These are phyloP conservation scores for Ceratosolen fusciceps DNA, from an alignment of 1,140 invertebrate genomes.

Conservation along the genomic window DNA sequence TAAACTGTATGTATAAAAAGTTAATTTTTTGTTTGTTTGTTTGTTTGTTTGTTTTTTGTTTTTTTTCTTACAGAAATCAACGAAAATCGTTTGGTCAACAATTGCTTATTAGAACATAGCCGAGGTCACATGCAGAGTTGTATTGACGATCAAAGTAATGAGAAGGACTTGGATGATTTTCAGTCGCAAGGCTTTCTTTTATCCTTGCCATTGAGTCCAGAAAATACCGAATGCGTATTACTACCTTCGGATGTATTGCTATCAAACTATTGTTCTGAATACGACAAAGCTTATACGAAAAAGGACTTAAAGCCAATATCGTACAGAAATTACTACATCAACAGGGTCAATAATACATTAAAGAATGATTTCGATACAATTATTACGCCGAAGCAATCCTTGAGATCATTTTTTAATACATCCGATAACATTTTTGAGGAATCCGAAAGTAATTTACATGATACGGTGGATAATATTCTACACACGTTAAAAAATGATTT, in stretches of 20 bases:
- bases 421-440: slow-evolving; percentile 20
- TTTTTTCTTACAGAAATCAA: background rate
- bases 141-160: background rate
- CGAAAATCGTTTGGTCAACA: background rate
- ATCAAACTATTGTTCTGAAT: slow-evolving; percentile 47
- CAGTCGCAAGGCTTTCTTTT: background rate
- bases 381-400: slow-evolving; percentile 24
- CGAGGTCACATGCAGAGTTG: background rate
- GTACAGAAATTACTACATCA: slow-evolving; percentile 31
- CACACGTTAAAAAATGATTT: slow-evolving; percentile 26
- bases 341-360: slow-evolving; percentile 6
- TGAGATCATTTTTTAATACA: slow-evolving; percentile 26
- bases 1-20: too few relatives aligned
- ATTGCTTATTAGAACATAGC: background rate
- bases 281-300: slow-evolving; percentile 28
- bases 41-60: too few relatives aligned
- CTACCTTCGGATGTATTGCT: slow-evolving; percentile 27
- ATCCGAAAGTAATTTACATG: background rate
- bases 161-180: background rate
- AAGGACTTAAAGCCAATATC: slow-evolving; percentile 36
- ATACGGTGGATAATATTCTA: slow-evolving; percentile 32
- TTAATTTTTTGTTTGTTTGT: too few relatives aligned
- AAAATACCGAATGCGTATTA: background rate
- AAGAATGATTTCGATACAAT: slow-evolving; percentile 37
- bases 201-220: slow-evolving; percentile 22